Evolutionary conservation across 2,113 vertebrate species (phyloP).

Genomic region (Calcarius ornatus): DNA sequence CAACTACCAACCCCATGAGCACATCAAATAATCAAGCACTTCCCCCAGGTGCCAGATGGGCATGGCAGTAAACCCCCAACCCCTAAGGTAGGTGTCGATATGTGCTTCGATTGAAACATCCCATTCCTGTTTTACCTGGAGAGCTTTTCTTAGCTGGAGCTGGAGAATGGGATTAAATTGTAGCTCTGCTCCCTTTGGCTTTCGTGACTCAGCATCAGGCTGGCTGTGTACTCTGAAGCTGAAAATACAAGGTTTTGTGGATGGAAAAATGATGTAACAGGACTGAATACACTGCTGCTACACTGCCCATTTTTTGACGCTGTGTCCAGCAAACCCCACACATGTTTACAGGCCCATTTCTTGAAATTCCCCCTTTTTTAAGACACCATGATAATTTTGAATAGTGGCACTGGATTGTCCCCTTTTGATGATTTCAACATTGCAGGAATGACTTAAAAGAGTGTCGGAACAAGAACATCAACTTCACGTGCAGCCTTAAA

Average conservation of each 20-base stretch:
- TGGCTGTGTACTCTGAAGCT: not conserved
- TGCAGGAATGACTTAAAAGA: not conserved
- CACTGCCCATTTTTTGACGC: not conserved
- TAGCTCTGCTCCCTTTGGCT: not conserved
- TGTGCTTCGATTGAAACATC: rapidly evolving
- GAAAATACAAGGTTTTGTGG: not conserved
- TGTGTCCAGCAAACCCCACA: not conserved
- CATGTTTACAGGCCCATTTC: not conserved
- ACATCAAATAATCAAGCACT: not conserved
- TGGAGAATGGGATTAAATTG: not conserved
- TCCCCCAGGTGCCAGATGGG: not conserved
- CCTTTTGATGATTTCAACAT: not conserved
- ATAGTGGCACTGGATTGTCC: not conserved
- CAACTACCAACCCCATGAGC: not conserved
- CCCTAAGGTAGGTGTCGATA: not conserved
- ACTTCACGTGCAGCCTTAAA: rapidly evolving
- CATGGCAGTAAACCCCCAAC: not conserved
- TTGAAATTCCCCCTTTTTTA: not conserved
- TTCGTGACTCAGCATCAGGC: not conserved
- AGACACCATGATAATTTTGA: not conserved
- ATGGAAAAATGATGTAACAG: not conserved
- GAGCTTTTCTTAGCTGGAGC: not conserved
- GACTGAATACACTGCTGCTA: not conserved
- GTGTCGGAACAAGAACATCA: not conserved
- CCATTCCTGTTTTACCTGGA: not conserved